phyloP scores from a whole-genome alignment of 2,113 vertebrate species.

The Peromyscus maniculatus region DNA sequence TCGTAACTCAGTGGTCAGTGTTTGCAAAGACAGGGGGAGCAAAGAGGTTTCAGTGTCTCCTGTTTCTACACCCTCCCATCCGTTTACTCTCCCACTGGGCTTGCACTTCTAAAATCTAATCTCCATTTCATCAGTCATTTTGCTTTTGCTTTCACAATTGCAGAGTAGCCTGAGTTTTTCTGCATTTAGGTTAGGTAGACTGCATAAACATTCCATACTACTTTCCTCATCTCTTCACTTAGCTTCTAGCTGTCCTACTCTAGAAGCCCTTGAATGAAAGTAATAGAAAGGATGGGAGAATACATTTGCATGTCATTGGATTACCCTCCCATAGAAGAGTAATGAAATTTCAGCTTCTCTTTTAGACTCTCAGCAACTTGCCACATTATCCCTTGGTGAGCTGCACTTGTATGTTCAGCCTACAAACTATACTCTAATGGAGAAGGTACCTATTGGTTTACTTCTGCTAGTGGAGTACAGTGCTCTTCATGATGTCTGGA shows the following conservation, averaged over 20 bases:
- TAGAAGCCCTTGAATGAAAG: constrained; percentile 5
- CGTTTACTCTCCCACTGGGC: neutral
- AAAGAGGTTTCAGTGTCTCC: neutral
- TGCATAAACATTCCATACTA: constrained; percentile 14
- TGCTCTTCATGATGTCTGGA: neutral
- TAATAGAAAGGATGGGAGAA: neutral
- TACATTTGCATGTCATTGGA: constrained; percentile 46
- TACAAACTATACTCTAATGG: neutral
- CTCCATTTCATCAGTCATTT: neutral
- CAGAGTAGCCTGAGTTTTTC: neutral
- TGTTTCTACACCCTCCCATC: neutral
- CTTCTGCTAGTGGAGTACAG: neutral
- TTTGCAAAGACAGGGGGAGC: neutral
- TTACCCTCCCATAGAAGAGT: neutral
- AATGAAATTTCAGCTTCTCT: constrained; percentile 51
- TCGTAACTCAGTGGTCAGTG: neutral
- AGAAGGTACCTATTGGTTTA: neutral
- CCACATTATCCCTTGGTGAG: neutral
- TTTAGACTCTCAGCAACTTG: neutral
- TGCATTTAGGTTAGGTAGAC: neutral
- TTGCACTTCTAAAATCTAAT: constrained; percentile 12
- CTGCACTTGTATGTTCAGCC: constrained; percentile 28
- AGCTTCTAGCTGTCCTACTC: constrained; percentile 36
- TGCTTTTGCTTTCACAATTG: neutral
- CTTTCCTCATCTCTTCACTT: constrained; percentile 31